A percentile compares a stretch with the other conserved stretches of the same genome.
phyloP scores from a whole-genome alignment of 2,888 invertebrate species.

The Geophilus truncorum region DNA sequence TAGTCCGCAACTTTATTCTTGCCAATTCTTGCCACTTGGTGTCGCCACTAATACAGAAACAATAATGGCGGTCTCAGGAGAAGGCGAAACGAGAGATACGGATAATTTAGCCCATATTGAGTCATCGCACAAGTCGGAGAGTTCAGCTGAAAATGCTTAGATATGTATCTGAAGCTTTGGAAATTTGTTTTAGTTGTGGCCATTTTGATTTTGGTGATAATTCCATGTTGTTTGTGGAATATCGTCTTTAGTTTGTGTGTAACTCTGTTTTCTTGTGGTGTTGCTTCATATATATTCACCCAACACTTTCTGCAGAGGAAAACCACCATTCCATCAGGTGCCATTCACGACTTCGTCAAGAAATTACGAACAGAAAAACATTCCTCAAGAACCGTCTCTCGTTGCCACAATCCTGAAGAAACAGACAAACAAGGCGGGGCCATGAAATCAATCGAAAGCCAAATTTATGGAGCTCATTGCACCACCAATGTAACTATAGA shows the following conservation, averaged over 20 bases:
- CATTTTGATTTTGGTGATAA: not conserved
- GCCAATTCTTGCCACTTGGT: not conserved
- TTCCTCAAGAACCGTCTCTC: not conserved
- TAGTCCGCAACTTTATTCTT: too few relatives aligned
- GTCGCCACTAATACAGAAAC: not conserved
- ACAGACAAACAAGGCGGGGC: not conserved
- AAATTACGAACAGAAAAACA: not conserved
- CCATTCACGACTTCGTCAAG: not conserved
- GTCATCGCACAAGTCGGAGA: not conserved
- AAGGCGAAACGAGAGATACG: not conserved
- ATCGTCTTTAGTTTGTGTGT: not conserved
- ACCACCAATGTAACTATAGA: not conserved
- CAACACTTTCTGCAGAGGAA: not conserved
- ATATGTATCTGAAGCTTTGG: slow-evolving; percentile 1
- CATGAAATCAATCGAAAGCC: not conserved
- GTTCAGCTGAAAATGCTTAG: slow-evolving; percentile 14
- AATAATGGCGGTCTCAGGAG: not conserved
- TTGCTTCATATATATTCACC: not conserved
- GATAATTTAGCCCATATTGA: not conserved
- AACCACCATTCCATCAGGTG: not conserved
- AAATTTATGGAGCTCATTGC: slow-evolving; percentile 1
- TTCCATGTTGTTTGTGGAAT: not conserved
- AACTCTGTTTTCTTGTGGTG: not conserved
- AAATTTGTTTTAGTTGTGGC: not conserved
- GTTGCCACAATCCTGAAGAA: not conserved